Evolutionary conservation across 2,797 vertebrate species (phyloP), one percentile per base, ranked within the genome.

Genomic region (Lemur catta): DNA sequence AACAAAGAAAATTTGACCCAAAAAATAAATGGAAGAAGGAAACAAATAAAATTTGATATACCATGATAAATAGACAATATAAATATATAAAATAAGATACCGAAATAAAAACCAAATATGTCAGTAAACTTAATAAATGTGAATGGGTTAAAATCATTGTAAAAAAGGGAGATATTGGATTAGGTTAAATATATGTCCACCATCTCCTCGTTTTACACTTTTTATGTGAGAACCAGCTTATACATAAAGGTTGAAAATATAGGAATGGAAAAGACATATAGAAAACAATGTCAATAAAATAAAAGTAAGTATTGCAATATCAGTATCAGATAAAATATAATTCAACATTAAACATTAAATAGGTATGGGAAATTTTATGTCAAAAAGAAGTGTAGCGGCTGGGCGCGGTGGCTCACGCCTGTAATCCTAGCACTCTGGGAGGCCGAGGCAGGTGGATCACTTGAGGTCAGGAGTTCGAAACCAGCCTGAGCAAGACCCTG

Each of bases 271-370:
- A 84, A 89, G 69, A 63, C 12, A 91, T 12, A 7, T 6, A 48
- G 8, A 89, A 95, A 91, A 30, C 30, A 79, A 43, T 28, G n/a
- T 85, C 50, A 71, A 59, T 48, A 89, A 96, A 71, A 82, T n/a
- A 14, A 89, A 91, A 52, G 20, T 38, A 86, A 38, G 17, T 48
- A 79, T 63, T 85, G 3, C 0, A 75, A 79, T 69, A 81, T 17
- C 41, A 30, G 6, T n/a, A 41, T 71, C 26, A 2, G 20, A 79
- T 79, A 89, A 95, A 24, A 80, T 80, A 35, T 3, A 69, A 84
- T 43, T 89, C 28, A 92, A 95, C 52, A 84, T 55, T 24, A 78
- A 91, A 30, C n/a, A 76, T 59, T 74, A 69, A 91, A 74, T 35
- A 71, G 52, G 15, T 55, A 76, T 84, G 57, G 10, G 38, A 1